These are phyloP conservation scores for Stigmatopora argus DNA, from an alignment of 2,113 vertebrate species.

Conservation along the genomic window DNA sequence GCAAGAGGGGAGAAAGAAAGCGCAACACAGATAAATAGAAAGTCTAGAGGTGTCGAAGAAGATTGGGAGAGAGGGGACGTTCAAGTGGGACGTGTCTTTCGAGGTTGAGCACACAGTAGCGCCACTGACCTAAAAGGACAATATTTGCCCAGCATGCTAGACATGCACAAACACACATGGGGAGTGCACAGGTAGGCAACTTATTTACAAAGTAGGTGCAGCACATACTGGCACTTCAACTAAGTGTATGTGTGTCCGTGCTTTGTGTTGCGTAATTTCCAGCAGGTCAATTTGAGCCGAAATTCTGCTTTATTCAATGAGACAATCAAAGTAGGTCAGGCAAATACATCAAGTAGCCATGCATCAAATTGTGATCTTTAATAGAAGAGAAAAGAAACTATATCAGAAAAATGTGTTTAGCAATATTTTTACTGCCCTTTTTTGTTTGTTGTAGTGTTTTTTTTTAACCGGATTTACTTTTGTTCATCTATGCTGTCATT, in stretches of 20 bases:
- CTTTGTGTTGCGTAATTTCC: neutral
- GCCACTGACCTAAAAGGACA: conserved; percentile 60
- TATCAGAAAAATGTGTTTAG: neutral
- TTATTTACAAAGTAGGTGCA: conserved; percentile 30
- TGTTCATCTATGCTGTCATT: no score
- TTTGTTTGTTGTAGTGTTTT: neutral
- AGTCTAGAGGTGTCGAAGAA: conserved; percentile 14
- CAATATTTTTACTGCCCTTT: neutral
- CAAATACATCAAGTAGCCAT: neutral
- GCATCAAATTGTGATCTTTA: neutral
- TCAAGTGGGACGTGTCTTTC: conserved; percentile 49
- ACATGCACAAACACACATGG: conserved; percentile 50
- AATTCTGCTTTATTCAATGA: neutral
- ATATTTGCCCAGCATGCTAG: conserved; percentile 61
- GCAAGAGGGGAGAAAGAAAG: conserved; percentile 23
- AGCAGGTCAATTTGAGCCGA: neutral
- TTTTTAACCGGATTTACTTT: neutral
- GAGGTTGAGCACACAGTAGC: conserved; percentile 63
- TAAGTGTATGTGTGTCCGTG: neutral
- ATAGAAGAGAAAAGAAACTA: neutral
- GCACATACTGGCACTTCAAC: conserved; percentile 1
- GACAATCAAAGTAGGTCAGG: neutral
- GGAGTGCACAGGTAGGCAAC: conserved; percentile 14
- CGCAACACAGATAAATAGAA: conserved; percentile 32
- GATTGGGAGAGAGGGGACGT: conserved; percentile 15